A percentile compares a stretch with the other conserved stretches of the same genome.
Evolutionary conservation across 2,797 vertebrate genomes (phyloP).

Genomic region (Tokudaia tokunoshimensis): DNA sequence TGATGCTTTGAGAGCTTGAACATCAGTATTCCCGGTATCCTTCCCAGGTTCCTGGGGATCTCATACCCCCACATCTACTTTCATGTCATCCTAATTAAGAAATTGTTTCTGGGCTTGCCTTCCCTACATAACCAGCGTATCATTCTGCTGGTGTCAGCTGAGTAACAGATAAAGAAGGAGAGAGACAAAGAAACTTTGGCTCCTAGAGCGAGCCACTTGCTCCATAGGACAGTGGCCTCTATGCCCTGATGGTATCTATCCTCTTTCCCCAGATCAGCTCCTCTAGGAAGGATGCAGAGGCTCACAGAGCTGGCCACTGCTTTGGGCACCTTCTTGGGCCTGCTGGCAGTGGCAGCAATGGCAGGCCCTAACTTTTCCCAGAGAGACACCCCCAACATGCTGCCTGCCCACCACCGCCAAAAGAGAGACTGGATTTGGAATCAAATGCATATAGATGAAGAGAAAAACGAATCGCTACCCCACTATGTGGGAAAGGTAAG

Average conservation of each 20-base stretch:
- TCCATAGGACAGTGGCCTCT: background rate
- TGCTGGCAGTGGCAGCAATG: slow-evolving; percentile 33
- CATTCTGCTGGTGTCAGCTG: background rate
- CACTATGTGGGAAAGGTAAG: slow-evolving; percentile 90
- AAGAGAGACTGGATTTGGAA: slow-evolving; percentile 92
- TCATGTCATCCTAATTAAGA: background rate
- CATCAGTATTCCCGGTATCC: background rate
- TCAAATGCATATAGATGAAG: slow-evolving; percentile 89
- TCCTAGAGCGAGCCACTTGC: background rate
- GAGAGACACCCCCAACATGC: background rate
- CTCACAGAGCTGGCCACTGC: slow-evolving; percentile 50
- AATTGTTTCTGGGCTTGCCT: background rate
- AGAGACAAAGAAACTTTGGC: background rate
- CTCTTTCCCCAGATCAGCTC: slow-evolving; percentile 38
- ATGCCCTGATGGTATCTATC: background rate
- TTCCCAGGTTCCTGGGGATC: background rate
- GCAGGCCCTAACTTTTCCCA: background rate
- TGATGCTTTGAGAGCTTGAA: background rate
- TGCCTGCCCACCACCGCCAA: slow-evolving; percentile 81
- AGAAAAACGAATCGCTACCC: slow-evolving; percentile 86
- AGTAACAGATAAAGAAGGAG: background rate
- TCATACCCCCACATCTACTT: accelerated
- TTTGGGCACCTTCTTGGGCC: slow-evolving; percentile 16
- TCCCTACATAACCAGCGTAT: background rate
- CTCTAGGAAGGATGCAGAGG: slow-evolving; percentile 64